Conservation (phyloP, 2,888 invertebrate genomes). For the Sclerodermus sp. region DNA sequence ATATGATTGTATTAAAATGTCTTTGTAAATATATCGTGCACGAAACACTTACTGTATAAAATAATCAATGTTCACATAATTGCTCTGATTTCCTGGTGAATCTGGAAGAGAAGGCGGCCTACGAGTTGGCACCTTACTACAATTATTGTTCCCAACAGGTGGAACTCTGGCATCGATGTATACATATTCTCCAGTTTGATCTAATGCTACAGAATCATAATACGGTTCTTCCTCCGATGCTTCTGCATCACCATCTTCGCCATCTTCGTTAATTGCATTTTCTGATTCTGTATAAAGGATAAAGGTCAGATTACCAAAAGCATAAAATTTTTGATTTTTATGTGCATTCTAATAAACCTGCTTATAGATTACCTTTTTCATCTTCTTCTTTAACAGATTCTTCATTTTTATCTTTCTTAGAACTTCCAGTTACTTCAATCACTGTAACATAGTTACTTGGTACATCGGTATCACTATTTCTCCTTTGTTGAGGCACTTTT, state of each 20-base stretch:
- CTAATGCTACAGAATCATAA: constrained; percentile 62
- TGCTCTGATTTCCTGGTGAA: constrained; percentile 78
- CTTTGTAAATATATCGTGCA: not conserved
- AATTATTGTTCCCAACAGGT: constrained; percentile 44
- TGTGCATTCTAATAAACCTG: constrained; percentile 10
- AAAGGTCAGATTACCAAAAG: no score
- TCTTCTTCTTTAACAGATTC: constrained; percentile 62
- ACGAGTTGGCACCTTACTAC: constrained; percentile 42
- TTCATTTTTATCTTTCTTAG: constrained; percentile 51
- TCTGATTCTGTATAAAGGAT: constrained; percentile 36
- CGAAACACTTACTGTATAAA: constrained; percentile 72
- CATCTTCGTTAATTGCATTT: constrained; percentile 53
- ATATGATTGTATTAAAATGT: not conserved
- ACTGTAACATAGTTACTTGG: constrained; percentile 79
- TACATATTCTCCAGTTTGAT: constrained; percentile 70
- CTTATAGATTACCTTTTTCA: constrained; percentile 52
- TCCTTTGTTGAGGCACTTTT: constrained; percentile 49
- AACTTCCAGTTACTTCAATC: constrained; percentile 80
- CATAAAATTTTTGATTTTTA: constrained; percentile 17
- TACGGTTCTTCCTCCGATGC: constrained; percentile 59
- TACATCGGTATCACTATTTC: constrained; percentile 58
- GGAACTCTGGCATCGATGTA: constrained; percentile 70
- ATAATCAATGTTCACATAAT: constrained; percentile 92
- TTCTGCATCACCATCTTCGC: constrained; percentile 54
- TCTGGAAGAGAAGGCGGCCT: constrained; percentile 66